Evolutionary conservation across 2,888 invertebrate species (phyloP).

Genomic region (Aphidius colemani): DNA sequence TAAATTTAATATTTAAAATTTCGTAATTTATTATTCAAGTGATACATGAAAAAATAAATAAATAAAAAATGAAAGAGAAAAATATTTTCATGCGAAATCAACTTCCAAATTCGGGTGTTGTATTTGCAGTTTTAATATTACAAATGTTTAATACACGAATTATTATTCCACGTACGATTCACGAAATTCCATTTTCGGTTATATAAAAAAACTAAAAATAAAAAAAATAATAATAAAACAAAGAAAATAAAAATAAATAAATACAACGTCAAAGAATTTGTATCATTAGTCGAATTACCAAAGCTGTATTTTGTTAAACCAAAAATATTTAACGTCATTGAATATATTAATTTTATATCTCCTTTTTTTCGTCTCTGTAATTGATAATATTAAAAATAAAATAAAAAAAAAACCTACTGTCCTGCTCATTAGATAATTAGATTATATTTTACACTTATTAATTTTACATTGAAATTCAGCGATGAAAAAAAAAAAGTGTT

Average conservation of each 20-base stretch:
- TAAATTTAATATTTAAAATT: too few species aligned
- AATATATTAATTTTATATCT: too few species aligned
- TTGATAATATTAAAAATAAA: neutral
- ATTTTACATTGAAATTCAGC: neutral
- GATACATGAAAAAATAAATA: too few species aligned
- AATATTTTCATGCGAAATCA: neutral
- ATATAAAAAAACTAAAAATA: too few species aligned
- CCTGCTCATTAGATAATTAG: neutral
- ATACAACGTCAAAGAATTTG: slow-evolving; percentile 25
- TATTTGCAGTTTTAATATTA: slow-evolving; percentile 15
- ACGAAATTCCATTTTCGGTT: slow-evolving; percentile 20
- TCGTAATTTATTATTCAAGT: too few species aligned
- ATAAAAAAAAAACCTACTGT: neutral
- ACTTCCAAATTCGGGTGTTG: slow-evolving; percentile 26
- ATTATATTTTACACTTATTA: slow-evolving; percentile 3
- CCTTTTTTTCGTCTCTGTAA: too few species aligned
- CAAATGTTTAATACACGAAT: slow-evolving; percentile 12
- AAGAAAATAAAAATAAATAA: neutral
- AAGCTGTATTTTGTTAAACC: slow-evolving; percentile 29
- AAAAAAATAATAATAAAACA: neutral
- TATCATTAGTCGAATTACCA: slow-evolving; percentile 32
- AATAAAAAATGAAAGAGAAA: too few species aligned
- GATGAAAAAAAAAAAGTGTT: too few species aligned
- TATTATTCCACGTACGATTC: slow-evolving; percentile 35
- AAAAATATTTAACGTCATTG: too few species aligned